Percentiles rank a stretch among this genome's conserved stretches.
Evolutionary conservation across 2,888 invertebrate genomes (phyloP).

Genomic region (Nesidiocoris tenuis): DNA sequence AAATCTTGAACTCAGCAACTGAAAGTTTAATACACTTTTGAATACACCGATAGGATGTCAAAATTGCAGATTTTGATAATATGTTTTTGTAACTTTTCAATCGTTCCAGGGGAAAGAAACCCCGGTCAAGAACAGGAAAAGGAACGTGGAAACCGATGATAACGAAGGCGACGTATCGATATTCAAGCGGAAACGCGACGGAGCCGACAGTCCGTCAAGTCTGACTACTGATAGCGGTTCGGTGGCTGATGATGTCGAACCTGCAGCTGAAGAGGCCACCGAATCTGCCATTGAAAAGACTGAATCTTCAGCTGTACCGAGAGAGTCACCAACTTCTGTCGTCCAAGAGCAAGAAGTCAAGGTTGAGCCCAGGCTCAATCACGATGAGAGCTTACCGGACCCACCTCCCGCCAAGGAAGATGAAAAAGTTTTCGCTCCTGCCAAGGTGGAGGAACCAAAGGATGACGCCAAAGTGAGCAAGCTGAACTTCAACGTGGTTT

Average conservation of each 20-base stretch:
- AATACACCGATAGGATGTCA: too few species aligned
- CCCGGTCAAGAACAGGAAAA: conserved; percentile 53
- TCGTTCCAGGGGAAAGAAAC: conserved; percentile 48
- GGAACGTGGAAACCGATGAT: conserved; percentile 56
- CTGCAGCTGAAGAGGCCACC: conserved; percentile 46
- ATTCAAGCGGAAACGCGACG: conserved; percentile 60
- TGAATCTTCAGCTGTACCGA: conserved; percentile 15
- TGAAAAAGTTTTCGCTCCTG: conserved; percentile 21
- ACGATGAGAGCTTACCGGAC: conserved; percentile 27
- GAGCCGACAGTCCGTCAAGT: conserved; percentile 76
- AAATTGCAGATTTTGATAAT: too few species aligned
- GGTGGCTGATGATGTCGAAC: conserved; percentile 67
- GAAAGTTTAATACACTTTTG: too few species aligned
- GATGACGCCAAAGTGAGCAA: not conserved
- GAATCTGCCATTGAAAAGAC: conserved; percentile 15
- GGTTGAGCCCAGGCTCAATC: conserved; percentile 16
- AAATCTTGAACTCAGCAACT: too few species aligned
- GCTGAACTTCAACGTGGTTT: conserved; percentile 3
- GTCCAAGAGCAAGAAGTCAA: conserved; percentile 33
- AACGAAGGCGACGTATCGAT: conserved; percentile 59
- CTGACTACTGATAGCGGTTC: conserved; percentile 83
- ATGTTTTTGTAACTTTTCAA: too few species aligned
- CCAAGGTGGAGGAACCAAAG: conserved; percentile 29
- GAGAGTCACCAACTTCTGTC: conserved; percentile 34
- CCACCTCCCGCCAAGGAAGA: conserved; percentile 36